Percentiles rank a stretch among this genome's conserved stretches.
Evolutionary conservation across 2,888 invertebrate genomes (phyloP).

Genomic region (Himalopsyche kuldschensis): DNA sequence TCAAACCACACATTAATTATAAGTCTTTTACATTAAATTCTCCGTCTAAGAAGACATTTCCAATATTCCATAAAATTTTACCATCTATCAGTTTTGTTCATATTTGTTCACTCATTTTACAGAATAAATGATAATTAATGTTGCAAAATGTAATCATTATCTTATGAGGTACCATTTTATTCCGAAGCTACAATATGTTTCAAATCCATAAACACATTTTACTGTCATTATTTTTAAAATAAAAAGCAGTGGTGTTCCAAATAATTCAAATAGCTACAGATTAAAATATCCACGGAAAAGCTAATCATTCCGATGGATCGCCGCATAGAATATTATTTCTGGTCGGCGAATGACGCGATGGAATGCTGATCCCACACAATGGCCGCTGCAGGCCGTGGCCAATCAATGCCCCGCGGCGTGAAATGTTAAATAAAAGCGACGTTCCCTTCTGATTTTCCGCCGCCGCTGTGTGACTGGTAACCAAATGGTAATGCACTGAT

Average conservation of each 20-base stretch:
- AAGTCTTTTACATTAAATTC: too few species aligned
- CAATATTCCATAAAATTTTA: too few species aligned
- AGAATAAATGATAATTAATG: too few species aligned
- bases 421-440: conserved; percentile 23
- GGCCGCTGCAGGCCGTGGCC: conserved; percentile 17
- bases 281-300: neutral
- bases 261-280: neutral
- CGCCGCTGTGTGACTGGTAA: neutral
- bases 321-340: neutral
- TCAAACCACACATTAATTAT: too few species aligned
- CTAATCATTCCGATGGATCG: neutral
- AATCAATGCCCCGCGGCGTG: conserved; percentile 22
- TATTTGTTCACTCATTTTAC: too few species aligned
- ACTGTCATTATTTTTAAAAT: neutral
- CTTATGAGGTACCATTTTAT: too few species aligned
- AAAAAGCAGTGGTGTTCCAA: neutral
- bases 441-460: conserved; percentile 25
- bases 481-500: neutral
- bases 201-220: too few species aligned
- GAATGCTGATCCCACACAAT: conserved; percentile 12
- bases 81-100: too few species aligned
- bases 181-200: too few species aligned
- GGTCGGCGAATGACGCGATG: conserved; percentile 6
- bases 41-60: too few species aligned
- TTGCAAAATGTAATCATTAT: too few species aligned